These are phyloP conservation scores for Pluvianellus socialis DNA, from an alignment of 2,113 vertebrate species.

Conservation along the genomic window DNA sequence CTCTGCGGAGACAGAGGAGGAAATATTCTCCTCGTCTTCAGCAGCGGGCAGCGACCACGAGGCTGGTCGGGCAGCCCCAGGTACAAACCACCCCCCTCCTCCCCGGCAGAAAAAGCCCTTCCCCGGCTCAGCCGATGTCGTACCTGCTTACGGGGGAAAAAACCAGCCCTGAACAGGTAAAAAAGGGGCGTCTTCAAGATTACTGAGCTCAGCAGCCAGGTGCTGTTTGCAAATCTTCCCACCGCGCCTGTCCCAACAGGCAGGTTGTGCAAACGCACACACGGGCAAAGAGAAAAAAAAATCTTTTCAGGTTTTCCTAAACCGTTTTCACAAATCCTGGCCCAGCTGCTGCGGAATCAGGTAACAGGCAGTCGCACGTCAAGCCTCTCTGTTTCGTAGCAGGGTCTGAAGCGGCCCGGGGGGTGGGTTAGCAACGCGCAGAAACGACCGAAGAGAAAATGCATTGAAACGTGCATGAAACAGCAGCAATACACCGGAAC, in stretches of 20 bases:
- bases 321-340: background rate
- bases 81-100: background rate
- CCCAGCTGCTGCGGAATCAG: background rate
- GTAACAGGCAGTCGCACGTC: background rate
- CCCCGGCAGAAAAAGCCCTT: fast-evolving
- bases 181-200: background rate
- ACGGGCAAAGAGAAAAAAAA: background rate
- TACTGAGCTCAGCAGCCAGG: background rate
- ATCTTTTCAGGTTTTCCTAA: background rate
- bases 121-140: fast-evolving
- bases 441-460: background rate
- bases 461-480: background rate
- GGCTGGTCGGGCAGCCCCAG: background rate
- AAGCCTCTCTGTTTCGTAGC: background rate
- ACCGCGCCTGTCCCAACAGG: background rate
- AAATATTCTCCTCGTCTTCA: fast-evolving
- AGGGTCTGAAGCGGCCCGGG: background rate
- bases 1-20: background rate
- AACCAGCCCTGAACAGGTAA: fast-evolving
- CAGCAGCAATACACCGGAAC: background rate
- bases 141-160: background rate
- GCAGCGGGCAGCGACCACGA: fast-evolving
- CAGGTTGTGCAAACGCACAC: background rate
- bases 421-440: background rate
- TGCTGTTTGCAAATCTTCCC: background rate